Evolutionary conservation across 2,797 vertebrate species (phyloP).

Genomic region (Poecilia gillii): DNA sequence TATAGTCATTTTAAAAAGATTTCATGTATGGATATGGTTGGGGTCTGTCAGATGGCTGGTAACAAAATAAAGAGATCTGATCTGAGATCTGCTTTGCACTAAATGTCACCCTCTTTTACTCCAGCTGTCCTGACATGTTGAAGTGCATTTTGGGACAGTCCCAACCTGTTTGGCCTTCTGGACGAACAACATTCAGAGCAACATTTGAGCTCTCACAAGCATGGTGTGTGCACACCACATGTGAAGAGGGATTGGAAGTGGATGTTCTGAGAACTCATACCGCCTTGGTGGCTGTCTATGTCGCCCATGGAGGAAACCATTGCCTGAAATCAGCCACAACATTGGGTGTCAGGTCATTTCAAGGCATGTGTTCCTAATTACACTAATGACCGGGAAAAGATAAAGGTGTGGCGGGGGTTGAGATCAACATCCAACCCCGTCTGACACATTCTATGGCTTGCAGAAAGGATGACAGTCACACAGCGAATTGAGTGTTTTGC

Average conservation of each 20-base stretch:
- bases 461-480: not conserved
- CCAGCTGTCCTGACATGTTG: conserved; percentile 51
- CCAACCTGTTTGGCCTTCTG: no score
- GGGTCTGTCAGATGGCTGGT: not conserved
- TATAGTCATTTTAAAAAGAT: not conserved
- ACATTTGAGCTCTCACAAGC: no score
- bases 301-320: not conserved
- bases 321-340: not conserved
- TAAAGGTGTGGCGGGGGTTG: not conserved
- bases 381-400: not conserved
- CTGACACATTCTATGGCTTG: not conserved
- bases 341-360: not conserved
- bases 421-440: not conserved
- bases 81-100: not conserved
- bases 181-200: no score
- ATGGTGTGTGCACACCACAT: no score
- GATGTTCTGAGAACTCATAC: no score
- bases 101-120: not conserved
- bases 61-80: not conserved
- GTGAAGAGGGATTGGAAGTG: no score
- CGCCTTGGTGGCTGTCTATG: no score
- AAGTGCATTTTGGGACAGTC: not conserved
- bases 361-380: not conserved
- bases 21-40: not conserved
- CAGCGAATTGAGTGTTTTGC: not conserved